Evolutionary conservation across 2,113 vertebrate species (phyloP).

Genomic region (Otocyon megalotis): DNA sequence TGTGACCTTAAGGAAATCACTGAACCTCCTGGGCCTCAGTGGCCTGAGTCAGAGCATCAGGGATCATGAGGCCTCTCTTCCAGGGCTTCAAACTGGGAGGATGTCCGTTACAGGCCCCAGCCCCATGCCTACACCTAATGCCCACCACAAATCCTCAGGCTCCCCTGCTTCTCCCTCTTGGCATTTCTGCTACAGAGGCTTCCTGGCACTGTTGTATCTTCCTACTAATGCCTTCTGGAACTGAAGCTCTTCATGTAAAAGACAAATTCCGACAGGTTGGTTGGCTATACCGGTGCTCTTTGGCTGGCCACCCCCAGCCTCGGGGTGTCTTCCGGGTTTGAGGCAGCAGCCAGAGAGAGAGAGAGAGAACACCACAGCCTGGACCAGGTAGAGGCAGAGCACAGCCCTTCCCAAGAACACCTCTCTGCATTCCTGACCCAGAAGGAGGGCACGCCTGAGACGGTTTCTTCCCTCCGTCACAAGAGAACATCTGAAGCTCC

Average conservation of each 20-base stretch:
- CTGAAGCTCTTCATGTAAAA: neutral
- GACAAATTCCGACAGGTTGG: neutral
- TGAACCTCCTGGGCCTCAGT: neutral
- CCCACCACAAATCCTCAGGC: neutral
- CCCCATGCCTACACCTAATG: neutral
- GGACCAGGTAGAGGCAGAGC: neutral
- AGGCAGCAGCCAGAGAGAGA: too few relatives aligned
- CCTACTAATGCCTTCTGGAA: neutral
- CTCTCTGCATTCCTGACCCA: slow-evolving; percentile 60
- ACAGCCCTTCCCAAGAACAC: neutral
- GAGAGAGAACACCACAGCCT: neutral
- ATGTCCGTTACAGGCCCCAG: neutral
- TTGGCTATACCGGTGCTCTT: neutral
- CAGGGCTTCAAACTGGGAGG: neutral
- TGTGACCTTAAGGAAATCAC: neutral
- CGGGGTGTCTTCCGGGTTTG: neutral
- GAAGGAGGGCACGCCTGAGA: slow-evolving; percentile 35
- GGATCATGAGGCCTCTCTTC: neutral
- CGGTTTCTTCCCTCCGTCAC: slow-evolving; percentile 54
- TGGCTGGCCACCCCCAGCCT: neutral
- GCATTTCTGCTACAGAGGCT: neutral
- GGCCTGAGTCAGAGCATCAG: neutral
- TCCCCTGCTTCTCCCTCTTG: neutral
- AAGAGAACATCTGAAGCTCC: slow-evolving; percentile 63
- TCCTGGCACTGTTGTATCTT: neutral